A percentile compares a stretch with the other conserved stretches of the same genome.
phyloP scores from a whole-genome alignment of 2,113 vertebrate species.

The Larimichthys polyactis region DNA sequence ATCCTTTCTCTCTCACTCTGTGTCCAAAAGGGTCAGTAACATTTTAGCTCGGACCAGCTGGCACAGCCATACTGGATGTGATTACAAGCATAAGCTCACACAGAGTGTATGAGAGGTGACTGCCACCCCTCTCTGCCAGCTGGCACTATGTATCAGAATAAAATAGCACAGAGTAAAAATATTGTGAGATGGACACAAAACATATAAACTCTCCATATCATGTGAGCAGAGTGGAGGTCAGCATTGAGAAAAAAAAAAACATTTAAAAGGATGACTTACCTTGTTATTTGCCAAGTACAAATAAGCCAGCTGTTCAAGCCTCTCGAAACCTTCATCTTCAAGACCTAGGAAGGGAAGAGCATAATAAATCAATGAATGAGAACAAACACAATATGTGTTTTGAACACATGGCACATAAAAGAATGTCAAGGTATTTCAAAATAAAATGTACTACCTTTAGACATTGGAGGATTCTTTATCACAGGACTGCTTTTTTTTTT shows the following conservation, averaged over 20 bases:
- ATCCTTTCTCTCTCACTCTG: constrained; percentile 45
- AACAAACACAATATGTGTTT: too few species aligned
- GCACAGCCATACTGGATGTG: constrained; percentile 52
- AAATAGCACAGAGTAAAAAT: background rate
- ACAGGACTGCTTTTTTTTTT: too few species aligned
- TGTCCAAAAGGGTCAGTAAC: constrained; percentile 58
- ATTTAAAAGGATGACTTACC: constrained; percentile 82
- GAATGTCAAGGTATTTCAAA: background rate
- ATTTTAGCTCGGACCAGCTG: constrained; percentile 66
- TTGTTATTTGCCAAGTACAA: constrained; percentile 98
- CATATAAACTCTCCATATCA: background rate
- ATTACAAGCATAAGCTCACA: constrained; percentile 64
- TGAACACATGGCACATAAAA: background rate
- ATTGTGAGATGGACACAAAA: background rate
- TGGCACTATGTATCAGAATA: constrained; percentile 22
- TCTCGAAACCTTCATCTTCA: constrained; percentile 94
- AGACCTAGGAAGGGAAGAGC: constrained; percentile 82
- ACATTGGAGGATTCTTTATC: too few species aligned
- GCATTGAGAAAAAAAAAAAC: background rate
- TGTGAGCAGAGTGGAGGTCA: background rate
- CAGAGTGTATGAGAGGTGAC: constrained; percentile 29
- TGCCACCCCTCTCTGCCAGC: constrained; percentile 45
- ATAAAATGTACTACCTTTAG: background rate
- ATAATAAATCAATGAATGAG: constrained; percentile 4
- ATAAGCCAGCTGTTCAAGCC: constrained; percentile 93